Base-by-base conservation (phyloP, 2,888 invertebrate genomes). In the Neoscelio sp. region DNA sequence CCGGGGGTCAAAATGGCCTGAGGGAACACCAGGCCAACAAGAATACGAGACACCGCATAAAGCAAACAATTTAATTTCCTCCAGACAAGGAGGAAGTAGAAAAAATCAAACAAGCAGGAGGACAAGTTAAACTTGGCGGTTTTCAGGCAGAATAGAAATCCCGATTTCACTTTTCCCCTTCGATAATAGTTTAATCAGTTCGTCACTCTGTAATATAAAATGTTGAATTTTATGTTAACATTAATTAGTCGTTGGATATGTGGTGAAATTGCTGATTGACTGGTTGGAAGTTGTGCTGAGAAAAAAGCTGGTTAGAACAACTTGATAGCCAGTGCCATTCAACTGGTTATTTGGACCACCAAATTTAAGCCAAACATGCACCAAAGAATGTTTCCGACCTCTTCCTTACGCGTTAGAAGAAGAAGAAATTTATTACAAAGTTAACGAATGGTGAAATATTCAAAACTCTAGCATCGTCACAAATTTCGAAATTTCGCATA, bases 61-160 rank as follows among this genome's bases (percentile, higher is more conserved):
- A 71, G 79, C 48, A 60, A 70, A 67, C 56, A 62, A 35, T 62
- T 73, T 17, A 46, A 50, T 78, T 78, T 78, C 64, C 46, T 46
- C 26, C 18, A 40, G 12, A 35, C 35, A 12, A 56, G 35, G 38
- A 50, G 13, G 42, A 64, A 54, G 28, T 54, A 15, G n/a, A 56
- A 68, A 54, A 67, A 67, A 52, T 54, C 7, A 1, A 48, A 10
- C 38, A 35, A 35, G 8, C 40, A 20, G 38, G 50, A 35, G 58
- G 42, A 58, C 58, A 58, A 48, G 46, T 50, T 28, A 48, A 20
- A 54, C 65, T 65, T 42, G 52, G 35, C 64, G 33, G 30, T 20
- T 54, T 65, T 52, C 67, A 44, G 26, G 20, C 46, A 54, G 42
- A 56, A 54, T 52, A 65, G 52, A 74, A 74, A 74, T 65, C 40